These are phyloP conservation scores for Macrotis lagotis DNA, from an alignment of 2,113 vertebrate genomes.

Conservation along the genomic window DNA sequence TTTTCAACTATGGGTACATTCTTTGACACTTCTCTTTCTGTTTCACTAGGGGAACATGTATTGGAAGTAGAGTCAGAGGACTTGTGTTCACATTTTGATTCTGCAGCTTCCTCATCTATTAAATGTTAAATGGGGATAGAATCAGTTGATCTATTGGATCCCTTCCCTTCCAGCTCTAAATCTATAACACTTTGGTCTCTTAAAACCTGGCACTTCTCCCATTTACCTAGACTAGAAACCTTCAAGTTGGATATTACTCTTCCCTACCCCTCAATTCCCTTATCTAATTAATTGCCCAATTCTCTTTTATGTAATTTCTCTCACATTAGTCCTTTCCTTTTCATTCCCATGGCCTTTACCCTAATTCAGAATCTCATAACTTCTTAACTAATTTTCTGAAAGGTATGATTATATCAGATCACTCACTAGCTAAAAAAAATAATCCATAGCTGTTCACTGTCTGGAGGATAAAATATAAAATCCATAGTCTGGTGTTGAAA, in stretches of 20 bases:
- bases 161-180: neutral
- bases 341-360: too few relatives aligned
- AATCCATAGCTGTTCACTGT: too few relatives aligned
- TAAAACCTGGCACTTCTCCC: neutral
- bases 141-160: neutral
- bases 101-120: neutral
- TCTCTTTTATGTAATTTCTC: too few relatives aligned
- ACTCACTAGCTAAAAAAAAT: too few relatives aligned
- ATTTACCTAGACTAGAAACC: neutral
- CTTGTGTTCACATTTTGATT: neutral
- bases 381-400: too few relatives aligned
- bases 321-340: too few relatives aligned
- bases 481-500: neutral
- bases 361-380: too few relatives aligned
- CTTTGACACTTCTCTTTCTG: too few relatives aligned
- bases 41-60: neutral
- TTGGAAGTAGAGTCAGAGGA: neutral
- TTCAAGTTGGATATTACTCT: neutral
- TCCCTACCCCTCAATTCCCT: neutral
- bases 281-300: neutral
- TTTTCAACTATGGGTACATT: too few relatives aligned
- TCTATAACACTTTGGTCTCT: too few relatives aligned
- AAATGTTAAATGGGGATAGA: too few relatives aligned
- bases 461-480: neutral
- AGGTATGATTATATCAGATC: too few relatives aligned